phyloP scores from a whole-genome alignment of 2,797 vertebrate genomes.

The Notoglanidium macrostoma region DNA sequence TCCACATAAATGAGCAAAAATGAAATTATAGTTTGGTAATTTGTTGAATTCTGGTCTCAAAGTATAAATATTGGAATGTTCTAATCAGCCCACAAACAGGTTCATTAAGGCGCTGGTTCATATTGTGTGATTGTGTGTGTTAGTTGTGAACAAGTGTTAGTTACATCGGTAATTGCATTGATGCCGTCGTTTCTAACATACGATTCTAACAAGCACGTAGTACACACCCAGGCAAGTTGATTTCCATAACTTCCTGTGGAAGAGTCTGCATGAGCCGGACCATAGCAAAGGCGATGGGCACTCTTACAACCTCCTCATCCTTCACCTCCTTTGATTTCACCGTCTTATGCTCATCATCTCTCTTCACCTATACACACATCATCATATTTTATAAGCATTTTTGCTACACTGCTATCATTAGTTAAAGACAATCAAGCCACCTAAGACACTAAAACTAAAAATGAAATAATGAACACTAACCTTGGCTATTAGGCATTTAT shows the following conservation, averaged over 20 bases:
- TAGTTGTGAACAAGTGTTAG: no score
- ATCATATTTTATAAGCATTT: not conserved
- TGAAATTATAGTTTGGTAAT: not conserved
- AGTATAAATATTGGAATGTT: not conserved
- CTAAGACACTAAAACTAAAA: not conserved
- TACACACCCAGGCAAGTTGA: conserved; percentile 87
- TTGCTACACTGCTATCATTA: not conserved
- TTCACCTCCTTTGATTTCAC: conserved; percentile 90
- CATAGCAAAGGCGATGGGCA: conserved; percentile 95
- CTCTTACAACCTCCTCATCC: conserved; percentile 88
- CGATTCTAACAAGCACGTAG: not conserved
- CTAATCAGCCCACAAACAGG: not conserved
- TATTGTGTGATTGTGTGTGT: no score
- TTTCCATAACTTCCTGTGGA: conserved; percentile 87
- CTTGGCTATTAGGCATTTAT: conserved; percentile 91
- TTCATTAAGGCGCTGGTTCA: not conserved
- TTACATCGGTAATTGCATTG: not conserved
- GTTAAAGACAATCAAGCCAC: not conserved
- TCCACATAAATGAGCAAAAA: not conserved
- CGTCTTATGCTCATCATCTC: conserved; percentile 92
- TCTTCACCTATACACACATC: conserved; percentile 79
- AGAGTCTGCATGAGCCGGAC: conserved; percentile 94
- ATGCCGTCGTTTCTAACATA: not conserved
- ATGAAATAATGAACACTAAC: conserved; percentile 65
- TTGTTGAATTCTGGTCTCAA: not conserved